Evolutionary conservation across 2,888 invertebrate genomes (phyloP).

Genomic region (Cyclophora punctaria): DNA sequence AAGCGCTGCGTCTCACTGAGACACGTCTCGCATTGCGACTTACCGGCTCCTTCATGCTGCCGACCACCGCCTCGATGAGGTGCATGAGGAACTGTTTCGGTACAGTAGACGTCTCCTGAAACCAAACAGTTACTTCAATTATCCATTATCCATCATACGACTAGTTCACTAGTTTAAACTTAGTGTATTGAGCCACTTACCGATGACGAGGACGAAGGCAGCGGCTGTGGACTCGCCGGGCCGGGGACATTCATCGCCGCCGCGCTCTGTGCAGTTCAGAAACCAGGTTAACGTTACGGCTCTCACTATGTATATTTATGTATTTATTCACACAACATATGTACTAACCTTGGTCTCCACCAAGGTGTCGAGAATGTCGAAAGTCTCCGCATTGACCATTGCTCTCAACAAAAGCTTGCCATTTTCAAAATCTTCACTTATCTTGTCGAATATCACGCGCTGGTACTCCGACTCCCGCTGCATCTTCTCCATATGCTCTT

Average conservation of each 20-base stretch:
- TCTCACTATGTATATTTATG: no score
- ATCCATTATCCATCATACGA: neutral
- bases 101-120: constrained; percentile 5
- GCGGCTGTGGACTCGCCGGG: no score
- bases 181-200: no score
- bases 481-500: neutral
- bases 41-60: neutral
- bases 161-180: no score
- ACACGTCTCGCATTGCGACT: no score
- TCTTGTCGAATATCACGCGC: neutral
- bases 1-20: no score
- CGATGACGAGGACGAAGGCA: no score
- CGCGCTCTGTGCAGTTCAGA: no score
- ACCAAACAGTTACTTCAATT: neutral
- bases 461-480: neutral
- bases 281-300: no score
- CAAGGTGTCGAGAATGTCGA: neutral
- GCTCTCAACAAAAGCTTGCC: neutral
- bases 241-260: no score
- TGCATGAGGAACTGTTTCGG: neutral
- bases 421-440: neutral
- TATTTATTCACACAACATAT: no score
- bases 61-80: neutral
- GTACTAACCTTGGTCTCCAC: neutral
- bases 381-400: neutral